Evolutionary conservation across 2,797 vertebrate genomes (phyloP).

Genomic region (Chromobotia macracanthus): DNA sequence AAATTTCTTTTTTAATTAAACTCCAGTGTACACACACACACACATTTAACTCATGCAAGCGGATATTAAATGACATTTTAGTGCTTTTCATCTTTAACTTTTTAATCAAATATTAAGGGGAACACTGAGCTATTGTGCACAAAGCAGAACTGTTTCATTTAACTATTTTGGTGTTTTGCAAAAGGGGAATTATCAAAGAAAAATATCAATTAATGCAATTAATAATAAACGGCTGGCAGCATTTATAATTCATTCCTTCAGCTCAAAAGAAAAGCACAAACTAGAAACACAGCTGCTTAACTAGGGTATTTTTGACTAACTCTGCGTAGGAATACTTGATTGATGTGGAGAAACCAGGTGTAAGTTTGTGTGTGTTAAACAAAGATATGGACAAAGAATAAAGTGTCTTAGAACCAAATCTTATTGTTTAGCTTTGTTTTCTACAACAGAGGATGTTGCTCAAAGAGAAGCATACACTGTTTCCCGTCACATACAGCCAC

Average conservation of each 20-base stretch:
- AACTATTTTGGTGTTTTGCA: constrained; percentile 8
- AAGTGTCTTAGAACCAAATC: background rate
- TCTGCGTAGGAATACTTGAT: constrained; percentile 3
- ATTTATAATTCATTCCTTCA: constrained; percentile 13
- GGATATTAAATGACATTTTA: constrained; percentile 2
- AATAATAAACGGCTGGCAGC: constrained; percentile 9
- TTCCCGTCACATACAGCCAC: background rate
- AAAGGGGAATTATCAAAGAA: constrained; percentile 26
- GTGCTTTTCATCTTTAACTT: constrained; percentile 18
- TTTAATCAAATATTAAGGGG: constrained; percentile 28
- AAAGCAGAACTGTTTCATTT: constrained; percentile 29
- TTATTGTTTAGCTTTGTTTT: constrained; percentile 1
- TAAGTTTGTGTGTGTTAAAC: background rate
- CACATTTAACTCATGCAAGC: background rate
- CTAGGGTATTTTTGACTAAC: background rate
- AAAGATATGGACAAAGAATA: constrained; percentile 4
- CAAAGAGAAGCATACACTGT: background rate
- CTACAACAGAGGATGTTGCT: background rate
- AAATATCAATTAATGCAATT: constrained; percentile 27
- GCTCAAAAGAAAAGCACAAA: constrained; percentile 32
- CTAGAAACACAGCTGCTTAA: constrained; percentile 7
- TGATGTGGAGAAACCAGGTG: constrained; percentile 11
- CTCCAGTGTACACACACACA: constrained; percentile 11
- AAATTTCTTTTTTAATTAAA: constrained; percentile 51
- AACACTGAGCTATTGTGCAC: constrained; percentile 14